Conservation (phyloP, 2,888 invertebrate species). For the Leptinotarsa tumamoca region DNA sequence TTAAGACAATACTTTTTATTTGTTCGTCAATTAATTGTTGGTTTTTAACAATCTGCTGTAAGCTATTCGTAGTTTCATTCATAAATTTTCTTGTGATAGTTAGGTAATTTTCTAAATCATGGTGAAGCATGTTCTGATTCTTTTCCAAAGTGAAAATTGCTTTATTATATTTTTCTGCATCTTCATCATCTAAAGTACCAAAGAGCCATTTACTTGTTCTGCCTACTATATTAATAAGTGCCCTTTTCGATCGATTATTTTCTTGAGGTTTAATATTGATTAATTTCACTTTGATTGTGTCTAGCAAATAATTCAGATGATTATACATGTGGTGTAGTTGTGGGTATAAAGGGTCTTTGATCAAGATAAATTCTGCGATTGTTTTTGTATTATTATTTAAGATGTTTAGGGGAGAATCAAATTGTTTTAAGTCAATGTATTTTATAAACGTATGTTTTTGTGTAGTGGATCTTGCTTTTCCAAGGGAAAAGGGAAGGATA, state of each 20-base stretch:
- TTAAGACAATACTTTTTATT: no score
- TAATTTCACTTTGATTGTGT: no score
- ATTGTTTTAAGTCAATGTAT: neutral
- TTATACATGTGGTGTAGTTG: no score
- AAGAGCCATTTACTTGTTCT: conserved; percentile 22
- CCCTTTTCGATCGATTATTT: no score
- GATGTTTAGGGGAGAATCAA: neutral
- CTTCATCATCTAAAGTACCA: conserved; percentile 24
- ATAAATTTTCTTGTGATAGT: neutral
- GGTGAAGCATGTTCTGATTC: neutral
- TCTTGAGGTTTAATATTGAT: no score
- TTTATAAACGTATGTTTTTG: conserved; percentile 6
- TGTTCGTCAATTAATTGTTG: no score
- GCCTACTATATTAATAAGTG: conserved; percentile 16
- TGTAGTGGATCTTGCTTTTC: neutral
- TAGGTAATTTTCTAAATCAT: neutral
- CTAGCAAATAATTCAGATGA: no score
- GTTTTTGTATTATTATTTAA: neutral
- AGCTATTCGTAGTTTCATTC: neutral
- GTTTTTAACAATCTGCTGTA: no score
- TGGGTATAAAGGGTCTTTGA: neutral
- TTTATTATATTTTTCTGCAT: conserved; percentile 9
- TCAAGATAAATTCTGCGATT: neutral
- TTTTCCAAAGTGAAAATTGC: neutral
- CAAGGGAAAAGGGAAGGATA: neutral